Conservation (phyloP, 2,113 vertebrate genomes). For the Trematocara macrostoma region DNA sequence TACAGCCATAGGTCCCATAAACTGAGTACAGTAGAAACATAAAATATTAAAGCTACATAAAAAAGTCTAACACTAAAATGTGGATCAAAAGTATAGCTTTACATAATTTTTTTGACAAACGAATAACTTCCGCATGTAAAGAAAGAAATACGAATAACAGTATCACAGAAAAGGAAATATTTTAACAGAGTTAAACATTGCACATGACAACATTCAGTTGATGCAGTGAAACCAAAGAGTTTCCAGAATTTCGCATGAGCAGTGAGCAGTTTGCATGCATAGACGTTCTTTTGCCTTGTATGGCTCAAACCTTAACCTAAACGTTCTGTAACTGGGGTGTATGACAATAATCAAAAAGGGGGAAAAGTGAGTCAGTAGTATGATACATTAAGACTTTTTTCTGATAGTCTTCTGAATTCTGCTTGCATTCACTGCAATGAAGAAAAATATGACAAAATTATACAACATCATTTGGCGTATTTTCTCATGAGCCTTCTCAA, state of each 20-base stretch:
- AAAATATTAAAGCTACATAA: neutral
- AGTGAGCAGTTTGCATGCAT: neutral
- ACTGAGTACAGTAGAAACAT: neutral
- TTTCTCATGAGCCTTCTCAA: neutral
- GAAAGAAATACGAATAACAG: neutral
- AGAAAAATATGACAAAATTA: neutral
- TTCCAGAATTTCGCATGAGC: neutral
- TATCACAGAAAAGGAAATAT: neutral
- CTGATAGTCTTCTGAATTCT: neutral
- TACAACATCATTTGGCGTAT: conserved; percentile 24
- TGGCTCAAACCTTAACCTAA: neutral
- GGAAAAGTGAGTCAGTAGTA: neutral
- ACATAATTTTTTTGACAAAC: neutral
- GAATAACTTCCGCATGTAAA: neutral
- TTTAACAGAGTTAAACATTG: neutral
- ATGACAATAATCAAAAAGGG: neutral
- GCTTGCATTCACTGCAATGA: neutral
- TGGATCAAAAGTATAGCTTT: neutral
- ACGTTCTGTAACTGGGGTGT: neutral
- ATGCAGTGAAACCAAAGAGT: neutral
- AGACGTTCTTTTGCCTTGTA: neutral
- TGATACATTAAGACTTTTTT: neutral
- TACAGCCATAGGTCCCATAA: neutral
- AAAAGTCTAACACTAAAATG: neutral
- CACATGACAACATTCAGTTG: neutral